Base-by-base conservation (phyloP, 2,113 vertebrate genomes). In the Xiphophorus couchianus region DNA sequence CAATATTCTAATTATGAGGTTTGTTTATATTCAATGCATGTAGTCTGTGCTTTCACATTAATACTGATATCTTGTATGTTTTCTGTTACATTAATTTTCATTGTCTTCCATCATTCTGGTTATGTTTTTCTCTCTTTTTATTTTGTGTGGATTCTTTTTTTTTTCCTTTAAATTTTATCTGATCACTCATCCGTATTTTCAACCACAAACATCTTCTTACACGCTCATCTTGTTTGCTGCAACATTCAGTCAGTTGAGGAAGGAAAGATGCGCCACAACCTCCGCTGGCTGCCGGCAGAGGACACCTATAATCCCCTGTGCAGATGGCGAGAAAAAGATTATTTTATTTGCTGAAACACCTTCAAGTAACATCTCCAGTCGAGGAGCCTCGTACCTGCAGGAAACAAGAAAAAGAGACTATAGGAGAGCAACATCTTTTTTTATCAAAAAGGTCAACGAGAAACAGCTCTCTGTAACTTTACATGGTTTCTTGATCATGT, bases 401-500 rank as follows among this genome's bases (percentile, higher is more conserved):
- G 77, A 84, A 71, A 77, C n/a, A 0, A 84, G 69, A 80, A 72
- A 19, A 67, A 76, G 73, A 84, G 90, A 90, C 86, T 81, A 84
- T 64, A 69, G 39, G 87, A 84, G 83, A 86, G 72, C 58, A 64
- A 70, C 48, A 22, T 79, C 48, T 81, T 64, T 35, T 35, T 37
- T 37, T 66, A 71, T 76, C 84, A 77, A 37, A 78, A 86, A 86
- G 28, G 60, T 77, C 75, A 76, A 80, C 77, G 62, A 76, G 69
- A 74, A 83, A 83, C 51, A 71, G 81, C 82, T 80, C 84, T 79
- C 76, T 71, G 80, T 76, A 78, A 83, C 77, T 82, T 90, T 39
- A 83, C 81, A 62, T 85, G 92, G 90, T 89, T 91, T 89, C 86
- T 75, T 77, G 35, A 25, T 73, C 62, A 65, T 77, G 82, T 85